phyloP scores from a whole-genome alignment of 2,888 invertebrate species.

The Eilema depressum region DNA sequence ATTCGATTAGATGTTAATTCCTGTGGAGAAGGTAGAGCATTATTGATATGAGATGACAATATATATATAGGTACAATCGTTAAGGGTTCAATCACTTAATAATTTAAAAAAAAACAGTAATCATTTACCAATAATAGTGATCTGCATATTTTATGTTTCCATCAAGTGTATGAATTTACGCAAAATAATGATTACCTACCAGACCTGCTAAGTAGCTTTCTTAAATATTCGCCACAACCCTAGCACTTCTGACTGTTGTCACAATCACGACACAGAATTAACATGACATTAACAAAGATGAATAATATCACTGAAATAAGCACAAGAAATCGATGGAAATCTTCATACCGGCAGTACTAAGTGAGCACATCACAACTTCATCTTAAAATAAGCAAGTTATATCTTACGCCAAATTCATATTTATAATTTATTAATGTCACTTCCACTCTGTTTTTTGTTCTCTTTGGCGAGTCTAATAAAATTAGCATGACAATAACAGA shows the following conservation, averaged over 20 bases:
- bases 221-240: not conserved
- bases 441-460: constrained; percentile 26
- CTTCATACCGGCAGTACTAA: constrained; percentile 16
- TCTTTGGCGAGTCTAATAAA: constrained; percentile 43
- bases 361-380: constrained; percentile 22
- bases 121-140: too few relatives aligned
- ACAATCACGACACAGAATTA: constrained; percentile 26
- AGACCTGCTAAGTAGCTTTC: not conserved
- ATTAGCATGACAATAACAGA: constrained; percentile 68
- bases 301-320: constrained; percentile 28
- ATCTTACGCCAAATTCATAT: constrained; percentile 33
- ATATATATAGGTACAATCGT: too few relatives aligned
- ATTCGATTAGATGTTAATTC: too few relatives aligned
- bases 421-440: constrained; percentile 36
- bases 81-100: too few relatives aligned
- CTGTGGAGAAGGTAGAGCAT: too few relatives aligned
- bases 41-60: too few relatives aligned
- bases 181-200: not conserved
- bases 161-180: too few relatives aligned
- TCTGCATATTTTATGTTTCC: too few relatives aligned
- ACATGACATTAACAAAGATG: constrained; percentile 13
- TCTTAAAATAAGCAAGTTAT: constrained; percentile 18
- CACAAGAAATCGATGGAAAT: constrained; percentile 25
- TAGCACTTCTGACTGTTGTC: constrained; percentile 23
- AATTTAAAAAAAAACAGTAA: too few relatives aligned